phyloP scores from a whole-genome alignment of 2,888 invertebrate genomes.

The Cerastis leucographa region DNA sequence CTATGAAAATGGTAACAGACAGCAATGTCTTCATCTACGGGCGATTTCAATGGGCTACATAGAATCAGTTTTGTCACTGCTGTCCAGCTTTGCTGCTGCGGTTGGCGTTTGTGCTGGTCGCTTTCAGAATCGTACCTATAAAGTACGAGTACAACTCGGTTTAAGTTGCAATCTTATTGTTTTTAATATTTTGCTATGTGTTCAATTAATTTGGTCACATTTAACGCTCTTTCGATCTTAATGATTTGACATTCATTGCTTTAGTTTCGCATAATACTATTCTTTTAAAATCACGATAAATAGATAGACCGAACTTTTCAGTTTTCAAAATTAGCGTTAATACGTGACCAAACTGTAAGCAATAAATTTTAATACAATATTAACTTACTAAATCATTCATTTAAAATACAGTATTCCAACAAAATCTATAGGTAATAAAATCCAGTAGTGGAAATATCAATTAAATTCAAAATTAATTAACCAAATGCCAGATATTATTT shows the following conservation, averaged over 20 bases:
- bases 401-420: constrained; percentile 12
- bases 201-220: constrained; percentile 39
- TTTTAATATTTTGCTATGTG: constrained; percentile 25
- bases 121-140: background rate
- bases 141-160: background rate
- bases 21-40: background rate
- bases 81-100: background rate
- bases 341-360: constrained; percentile 45
- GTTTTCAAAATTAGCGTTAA: background rate
- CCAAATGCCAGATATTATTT: background rate
- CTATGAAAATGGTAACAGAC: no score
- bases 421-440: constrained; percentile 9
- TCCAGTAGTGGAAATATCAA: constrained; percentile 54
- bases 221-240: background rate
- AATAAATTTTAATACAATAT: background rate
- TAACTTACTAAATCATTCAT: background rate
- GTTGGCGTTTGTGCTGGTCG: background rate
- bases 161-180: background rate
- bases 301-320: background rate
- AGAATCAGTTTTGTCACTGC: background rate
- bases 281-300: background rate
- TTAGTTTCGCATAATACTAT: background rate
- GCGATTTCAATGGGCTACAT: background rate
- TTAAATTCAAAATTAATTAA: background rate
- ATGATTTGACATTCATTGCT: background rate